Evolutionary conservation across 2,113 vertebrate genomes (phyloP), one percentile per base, ranked within the genome.

Genomic region (Toxotes jaculatrix): DNA sequence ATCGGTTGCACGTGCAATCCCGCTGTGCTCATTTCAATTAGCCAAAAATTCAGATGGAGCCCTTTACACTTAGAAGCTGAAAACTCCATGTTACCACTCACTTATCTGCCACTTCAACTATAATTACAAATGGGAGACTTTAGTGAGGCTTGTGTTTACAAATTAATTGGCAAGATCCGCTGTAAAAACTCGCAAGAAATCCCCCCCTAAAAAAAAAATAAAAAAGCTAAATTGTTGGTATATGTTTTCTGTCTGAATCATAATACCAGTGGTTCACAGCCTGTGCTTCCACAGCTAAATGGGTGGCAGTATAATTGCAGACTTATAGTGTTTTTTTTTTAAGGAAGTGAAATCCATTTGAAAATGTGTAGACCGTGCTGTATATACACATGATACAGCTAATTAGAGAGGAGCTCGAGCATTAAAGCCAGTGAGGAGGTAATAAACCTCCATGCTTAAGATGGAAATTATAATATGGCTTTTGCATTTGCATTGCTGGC

Each of bases 401-500:
- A 51, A 69, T 68, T 49, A 51, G 14, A 64, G 32, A 10, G 21
- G 10, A 40, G 16, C 23, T 59, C 31, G 7, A 45, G 5, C 19
- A 36, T 34, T 4, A 66, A 59, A 40, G 32, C 23, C n/a, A 40
- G 32, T 49, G 9, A 8, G n/a, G 43, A 51, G 11, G 45, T 55
- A 62, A 61, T 42, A 32, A 61, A 63, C 23, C 23, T 32, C 27
- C 19, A 4, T 17, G 21, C 66, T 42, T 17, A 23, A 61, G 61
- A 31, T 31, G 5, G 16, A 4, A 14, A 42, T 53, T 9, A 27
- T 32, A 43, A 45, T 9, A 12, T 32, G 34, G 27, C 4, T 42
- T 47, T 73, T 57, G 7, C 11, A 65, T 73, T 57, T 65, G 53
- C 11, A 51, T 69, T 40, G 21, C 43, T 60, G 49, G 45, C 17